phyloP scores from a whole-genome alignment of 1,140 invertebrate species.

The Elymnias hypermnestra region DNA sequence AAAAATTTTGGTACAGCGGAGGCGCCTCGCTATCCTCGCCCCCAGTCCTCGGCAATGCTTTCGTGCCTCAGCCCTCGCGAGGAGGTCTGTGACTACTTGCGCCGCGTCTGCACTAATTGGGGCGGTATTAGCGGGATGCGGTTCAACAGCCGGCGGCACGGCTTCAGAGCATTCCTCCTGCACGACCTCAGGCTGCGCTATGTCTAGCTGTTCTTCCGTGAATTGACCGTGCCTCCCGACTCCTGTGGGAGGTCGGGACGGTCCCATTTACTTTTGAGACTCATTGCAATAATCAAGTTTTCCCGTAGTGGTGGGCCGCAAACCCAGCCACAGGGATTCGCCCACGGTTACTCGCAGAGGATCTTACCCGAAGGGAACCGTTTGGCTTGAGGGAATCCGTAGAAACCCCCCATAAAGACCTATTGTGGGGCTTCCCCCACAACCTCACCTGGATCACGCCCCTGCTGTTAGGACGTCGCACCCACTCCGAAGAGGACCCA shows the following conservation, averaged over 20 bases:
- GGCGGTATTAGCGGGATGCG: no score
- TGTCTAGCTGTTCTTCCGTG: no score
- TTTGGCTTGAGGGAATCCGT: background rate
- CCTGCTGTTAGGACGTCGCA: slow-evolving; percentile 40
- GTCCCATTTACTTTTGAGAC: background rate
- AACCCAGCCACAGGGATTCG: slow-evolving; percentile 13
- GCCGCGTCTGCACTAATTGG: background rate
- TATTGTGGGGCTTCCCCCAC: background rate
- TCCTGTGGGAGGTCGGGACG: slow-evolving; percentile 17
- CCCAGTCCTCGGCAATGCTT: slow-evolving; percentile 6
- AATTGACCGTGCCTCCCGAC: slow-evolving; percentile 11
- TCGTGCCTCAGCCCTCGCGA: slow-evolving; percentile 15
- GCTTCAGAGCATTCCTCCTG: no score
- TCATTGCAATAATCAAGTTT: background rate
- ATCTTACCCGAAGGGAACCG: slow-evolving; percentile 2
- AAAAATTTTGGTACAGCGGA: background rate
- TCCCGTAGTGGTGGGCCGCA: slow-evolving; percentile 12
- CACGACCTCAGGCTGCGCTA: no score
- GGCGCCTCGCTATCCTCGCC: slow-evolving; percentile 11
- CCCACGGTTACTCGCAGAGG: slow-evolving; percentile 4
- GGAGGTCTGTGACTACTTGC: slow-evolving; percentile 9
- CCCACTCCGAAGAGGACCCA: slow-evolving; percentile 42
- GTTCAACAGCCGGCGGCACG: no score
- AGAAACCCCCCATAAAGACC: slow-evolving; percentile 1
- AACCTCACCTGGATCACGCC: slow-evolving; percentile 1